Conservation (phyloP, 1,140 invertebrate species). For the Temnothorax nylanderi region DNA sequence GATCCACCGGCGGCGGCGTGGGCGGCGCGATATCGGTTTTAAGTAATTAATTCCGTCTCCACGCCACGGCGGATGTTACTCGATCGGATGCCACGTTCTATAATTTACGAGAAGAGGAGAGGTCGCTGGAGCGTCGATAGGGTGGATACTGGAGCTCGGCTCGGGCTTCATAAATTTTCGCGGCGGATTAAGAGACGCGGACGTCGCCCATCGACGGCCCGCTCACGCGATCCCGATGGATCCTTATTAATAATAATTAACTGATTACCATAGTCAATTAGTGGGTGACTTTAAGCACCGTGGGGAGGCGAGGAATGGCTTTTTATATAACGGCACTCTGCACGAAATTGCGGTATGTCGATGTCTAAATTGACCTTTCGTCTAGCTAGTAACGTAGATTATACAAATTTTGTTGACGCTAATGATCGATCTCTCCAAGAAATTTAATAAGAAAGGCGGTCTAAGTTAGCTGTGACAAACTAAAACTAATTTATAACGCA, state of each 20-base stretch:
- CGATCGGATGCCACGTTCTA: slow-evolving; percentile 64
- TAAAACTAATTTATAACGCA: slow-evolving; percentile 27
- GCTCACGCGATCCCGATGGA: slow-evolving; percentile 47
- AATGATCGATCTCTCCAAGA: slow-evolving; percentile 19
- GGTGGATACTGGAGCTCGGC: slow-evolving; percentile 4
- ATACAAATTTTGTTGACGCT: slow-evolving; percentile 36
- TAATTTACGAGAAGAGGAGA: slow-evolving; percentile 49
- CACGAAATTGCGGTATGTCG: slow-evolving; percentile 20
- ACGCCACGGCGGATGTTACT: slow-evolving; percentile 43
- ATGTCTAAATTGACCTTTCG: slow-evolving; percentile 22
- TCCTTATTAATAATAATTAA: slow-evolving; percentile 61
- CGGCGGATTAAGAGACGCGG: slow-evolving; percentile 42
- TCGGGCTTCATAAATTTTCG: slow-evolving; percentile 50
- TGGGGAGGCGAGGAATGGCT: background rate
- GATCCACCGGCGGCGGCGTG: background rate
- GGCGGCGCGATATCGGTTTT: slow-evolving; percentile 68
- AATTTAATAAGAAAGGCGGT: slow-evolving; percentile 29
- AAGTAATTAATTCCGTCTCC: slow-evolving; percentile 70
- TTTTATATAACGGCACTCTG: slow-evolving; percentile 33
- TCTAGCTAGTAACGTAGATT: background rate
- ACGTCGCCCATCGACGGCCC: slow-evolving; percentile 41
- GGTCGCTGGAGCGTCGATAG: slow-evolving; percentile 3
- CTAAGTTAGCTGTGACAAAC: background rate
- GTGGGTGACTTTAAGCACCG: slow-evolving; percentile 19
- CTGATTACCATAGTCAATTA: slow-evolving; percentile 57